Percentiles rank a stretch among this genome's conserved stretches.
Conservation (phyloP, 1,140 invertebrate species). For the Bombyx mandarina region DNA sequence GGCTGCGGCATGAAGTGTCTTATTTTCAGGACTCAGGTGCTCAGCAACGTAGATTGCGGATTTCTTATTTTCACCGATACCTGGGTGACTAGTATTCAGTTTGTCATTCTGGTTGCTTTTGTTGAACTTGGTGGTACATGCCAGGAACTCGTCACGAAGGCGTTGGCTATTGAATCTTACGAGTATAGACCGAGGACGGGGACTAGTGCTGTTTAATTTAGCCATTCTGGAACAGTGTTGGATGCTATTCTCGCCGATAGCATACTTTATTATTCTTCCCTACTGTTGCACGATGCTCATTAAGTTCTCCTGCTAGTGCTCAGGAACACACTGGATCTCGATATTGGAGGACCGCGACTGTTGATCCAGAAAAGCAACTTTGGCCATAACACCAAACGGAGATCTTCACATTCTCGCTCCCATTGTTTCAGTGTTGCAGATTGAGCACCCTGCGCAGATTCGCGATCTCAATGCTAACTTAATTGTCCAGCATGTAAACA, state of each 20-base stretch:
- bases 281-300: conserved; percentile 9
- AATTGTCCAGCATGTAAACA: no score
- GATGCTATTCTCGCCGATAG: conserved; percentile 11
- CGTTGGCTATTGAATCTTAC: not conserved
- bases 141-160: not conserved
- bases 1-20: conserved; percentile 2
- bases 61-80: not conserved
- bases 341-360: conserved; percentile 10
- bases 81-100: conserved; percentile 1
- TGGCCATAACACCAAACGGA: no score
- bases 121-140: conserved; percentile 1
- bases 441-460: no score
- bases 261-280: conserved; percentile 6
- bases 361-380: conserved; percentile 9
- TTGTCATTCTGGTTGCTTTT: conserved; percentile 1
- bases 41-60: not conserved
- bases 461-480: no score
- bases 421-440: no score
- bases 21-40: not conserved
- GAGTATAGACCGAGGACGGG: not conserved
- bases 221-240: conserved; percentile 12
- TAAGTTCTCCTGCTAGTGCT: conserved; percentile 19
- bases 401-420: no score
- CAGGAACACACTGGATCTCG: conserved; percentile 19
- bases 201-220: conserved; percentile 10